Percentiles rank a stretch among this genome's conserved stretches.
phyloP scores from a whole-genome alignment of 2,888 invertebrate genomes.

The Mesorhabditis spiculigera region DNA sequence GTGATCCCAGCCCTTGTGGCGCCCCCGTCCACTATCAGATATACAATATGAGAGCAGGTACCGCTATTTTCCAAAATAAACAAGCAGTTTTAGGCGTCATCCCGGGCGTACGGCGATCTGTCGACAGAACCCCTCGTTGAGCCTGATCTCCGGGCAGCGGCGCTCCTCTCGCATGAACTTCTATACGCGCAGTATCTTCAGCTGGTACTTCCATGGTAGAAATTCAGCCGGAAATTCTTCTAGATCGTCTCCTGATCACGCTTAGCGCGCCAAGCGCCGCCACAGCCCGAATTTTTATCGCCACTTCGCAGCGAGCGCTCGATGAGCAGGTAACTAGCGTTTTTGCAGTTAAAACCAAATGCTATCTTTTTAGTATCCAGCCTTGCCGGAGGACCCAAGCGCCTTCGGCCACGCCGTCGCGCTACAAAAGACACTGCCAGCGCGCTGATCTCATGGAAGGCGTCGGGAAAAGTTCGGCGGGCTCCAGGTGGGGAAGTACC shows the following conservation, averaged over 20 bases:
- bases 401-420: slow-evolving; percentile 29
- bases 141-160: neutral
- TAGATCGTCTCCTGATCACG: slow-evolving; percentile 15
- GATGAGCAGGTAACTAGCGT: slow-evolving; percentile 3
- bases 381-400: slow-evolving; percentile 39
- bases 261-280: neutral
- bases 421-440: slow-evolving; percentile 13
- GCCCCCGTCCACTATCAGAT: slow-evolving; percentile 45
- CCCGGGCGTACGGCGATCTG: neutral
- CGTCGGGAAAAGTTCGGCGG: slow-evolving; percentile 22
- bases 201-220: neutral
- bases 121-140: neutral
- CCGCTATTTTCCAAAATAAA: neutral
- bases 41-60: slow-evolving; percentile 21
- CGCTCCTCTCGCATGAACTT: neutral
- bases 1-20: slow-evolving; percentile 45
- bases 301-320: neutral
- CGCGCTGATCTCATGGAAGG: slow-evolving; percentile 31
- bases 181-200: neutral
- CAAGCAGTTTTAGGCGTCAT: neutral
- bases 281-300: neutral
- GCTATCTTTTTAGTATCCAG: slow-evolving; percentile 28
- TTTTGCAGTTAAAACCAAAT: slow-evolving; percentile 22
- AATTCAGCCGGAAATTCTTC: neutral
- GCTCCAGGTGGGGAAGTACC: slow-evolving; percentile 25